Evolutionary conservation across 1,140 invertebrate genomes (phyloP).

Genomic region (Manduca sexta): DNA sequence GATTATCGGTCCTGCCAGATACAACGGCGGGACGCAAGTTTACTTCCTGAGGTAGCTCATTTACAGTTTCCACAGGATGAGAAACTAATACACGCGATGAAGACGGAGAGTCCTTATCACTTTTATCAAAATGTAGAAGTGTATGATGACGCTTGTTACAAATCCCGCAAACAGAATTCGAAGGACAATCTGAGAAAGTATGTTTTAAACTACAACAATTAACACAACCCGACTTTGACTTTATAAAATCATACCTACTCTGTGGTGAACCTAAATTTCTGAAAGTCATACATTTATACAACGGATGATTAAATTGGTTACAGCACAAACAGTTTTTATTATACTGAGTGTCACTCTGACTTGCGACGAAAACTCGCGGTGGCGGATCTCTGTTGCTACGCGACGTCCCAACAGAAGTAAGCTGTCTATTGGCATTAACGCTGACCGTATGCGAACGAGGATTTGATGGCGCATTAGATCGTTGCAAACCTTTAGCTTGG

Average conservation of each 20-base stretch:
- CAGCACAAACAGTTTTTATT: slow-evolving; percentile 1
- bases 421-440: neutral
- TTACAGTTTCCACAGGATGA: neutral
- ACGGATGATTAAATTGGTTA: neutral
- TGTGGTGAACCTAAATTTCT: slow-evolving; percentile 2
- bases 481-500: slow-evolving; percentile 4
- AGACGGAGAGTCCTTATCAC: neutral
- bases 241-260: slow-evolving; percentile 5
- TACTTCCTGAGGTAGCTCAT: neutral
- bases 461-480: neutral
- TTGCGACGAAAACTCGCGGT: neutral
- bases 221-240: slow-evolving; percentile 6
- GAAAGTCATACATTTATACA: slow-evolving; percentile 1
- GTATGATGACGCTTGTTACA: slow-evolving; percentile 5
- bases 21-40: neutral
- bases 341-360: no score
- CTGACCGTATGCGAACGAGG: neutral
- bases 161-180: neutral
- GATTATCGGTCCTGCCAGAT: neutral
- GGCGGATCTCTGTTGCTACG: neutral
- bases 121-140: slow-evolving; percentile 3
- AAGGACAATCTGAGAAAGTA: neutral
- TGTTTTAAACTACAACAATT: no score
- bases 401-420: neutral
- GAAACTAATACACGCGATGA: neutral